phyloP scores from a whole-genome alignment of 2,888 invertebrate species.

The Abrostola triplasia region DNA sequence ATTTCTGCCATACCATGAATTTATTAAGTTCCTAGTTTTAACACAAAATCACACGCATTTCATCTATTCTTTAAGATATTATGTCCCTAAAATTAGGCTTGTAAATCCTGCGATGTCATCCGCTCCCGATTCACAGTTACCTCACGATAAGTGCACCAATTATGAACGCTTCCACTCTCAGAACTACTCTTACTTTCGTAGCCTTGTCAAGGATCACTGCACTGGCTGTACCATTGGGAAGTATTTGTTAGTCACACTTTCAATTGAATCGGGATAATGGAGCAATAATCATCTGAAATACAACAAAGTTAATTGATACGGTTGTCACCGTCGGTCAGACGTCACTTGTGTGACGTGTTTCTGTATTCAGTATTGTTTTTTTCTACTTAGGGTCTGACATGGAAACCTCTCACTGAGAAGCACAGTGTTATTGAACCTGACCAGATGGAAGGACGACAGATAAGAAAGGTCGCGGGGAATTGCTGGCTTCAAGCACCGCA shows the following conservation, averaged over 20 bases:
- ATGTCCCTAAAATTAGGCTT: constrained; percentile 2
- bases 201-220: constrained; percentile 28
- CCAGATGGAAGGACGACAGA: too few species aligned
- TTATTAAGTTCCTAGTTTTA: background rate
- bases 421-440: too few species aligned
- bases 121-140: constrained; percentile 23
- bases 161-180: constrained; percentile 34
- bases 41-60: background rate
- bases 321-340: background rate
- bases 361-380: too few species aligned
- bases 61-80: background rate
- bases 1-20: too few species aligned
- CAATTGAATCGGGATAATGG: constrained; percentile 7
- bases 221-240: constrained; percentile 26
- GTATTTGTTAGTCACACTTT: constrained; percentile 24
- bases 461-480: too few species aligned
- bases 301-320: too few species aligned
- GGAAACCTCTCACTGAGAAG: too few species aligned
- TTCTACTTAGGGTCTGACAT: too few species aligned
- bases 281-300: constrained; percentile 3
- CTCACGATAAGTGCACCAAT: constrained; percentile 31
- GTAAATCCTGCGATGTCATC: constrained; percentile 34
- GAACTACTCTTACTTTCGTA: constrained; percentile 23
- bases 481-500: too few species aligned
- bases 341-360: too few species aligned